Evolutionary conservation across 2,888 invertebrate genomes (phyloP).

Genomic region (Cryptosula pallasiana): DNA sequence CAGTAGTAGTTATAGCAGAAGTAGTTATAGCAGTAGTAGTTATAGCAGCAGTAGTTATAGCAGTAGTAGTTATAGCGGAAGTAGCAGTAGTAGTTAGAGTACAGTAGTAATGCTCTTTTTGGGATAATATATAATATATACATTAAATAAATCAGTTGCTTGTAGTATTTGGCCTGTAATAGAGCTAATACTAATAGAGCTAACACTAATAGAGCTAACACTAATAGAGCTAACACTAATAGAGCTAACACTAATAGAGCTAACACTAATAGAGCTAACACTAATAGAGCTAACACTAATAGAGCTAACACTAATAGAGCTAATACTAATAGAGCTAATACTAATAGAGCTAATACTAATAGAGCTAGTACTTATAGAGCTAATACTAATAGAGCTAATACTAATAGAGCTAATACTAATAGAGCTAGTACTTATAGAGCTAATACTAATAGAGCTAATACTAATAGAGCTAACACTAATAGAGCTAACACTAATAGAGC

Average conservation of each 20-base stretch:
- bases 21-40: no score
- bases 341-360: not conserved
- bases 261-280: not conserved
- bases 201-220: not conserved
- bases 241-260: not conserved
- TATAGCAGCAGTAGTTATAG: no score
- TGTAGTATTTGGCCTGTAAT: no score
- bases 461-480: not conserved
- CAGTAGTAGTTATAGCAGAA: no score
- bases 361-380: not conserved
- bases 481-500: not conserved
- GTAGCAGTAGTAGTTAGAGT: no score
- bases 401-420: not conserved
- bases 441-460: not conserved
- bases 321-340: not conserved
- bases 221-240: not conserved
- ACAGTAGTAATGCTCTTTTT: no score
- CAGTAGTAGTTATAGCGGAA: no score
- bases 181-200: not conserved
- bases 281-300: not conserved
- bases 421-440: not conserved
- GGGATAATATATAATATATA: no score
- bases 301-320: not conserved
- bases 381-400: not conserved
- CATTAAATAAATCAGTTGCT: no score